Evolutionary conservation across 1,140 invertebrate genomes (phyloP).

Genomic region (Patella vulgata): DNA sequence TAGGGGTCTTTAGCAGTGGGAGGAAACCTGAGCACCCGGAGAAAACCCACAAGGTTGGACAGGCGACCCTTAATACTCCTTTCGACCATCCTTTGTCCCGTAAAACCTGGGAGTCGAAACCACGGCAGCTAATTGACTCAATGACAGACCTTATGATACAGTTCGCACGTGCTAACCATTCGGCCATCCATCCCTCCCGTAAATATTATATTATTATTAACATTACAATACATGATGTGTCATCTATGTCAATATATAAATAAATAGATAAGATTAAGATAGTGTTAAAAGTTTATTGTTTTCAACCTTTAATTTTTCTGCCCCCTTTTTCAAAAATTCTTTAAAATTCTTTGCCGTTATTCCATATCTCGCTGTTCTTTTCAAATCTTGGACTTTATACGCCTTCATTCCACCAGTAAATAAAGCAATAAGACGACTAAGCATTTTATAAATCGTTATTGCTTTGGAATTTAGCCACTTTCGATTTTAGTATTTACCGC

Average conservation of each 20-base stretch:
- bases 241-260: neutral
- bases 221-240: neutral
- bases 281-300: too few species aligned
- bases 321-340: slow-evolving; percentile 53
- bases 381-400: slow-evolving; percentile 54
- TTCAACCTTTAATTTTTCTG: slow-evolving; percentile 47
- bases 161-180: too few species aligned
- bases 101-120: too few species aligned
- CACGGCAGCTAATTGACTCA: too few species aligned
- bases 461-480: slow-evolving; percentile 9
- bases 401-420: slow-evolving; percentile 54
- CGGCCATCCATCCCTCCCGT: too few species aligned
- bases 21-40: too few species aligned
- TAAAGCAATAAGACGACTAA: slow-evolving; percentile 41
- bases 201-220: neutral
- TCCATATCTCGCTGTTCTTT: slow-evolving; percentile 41
- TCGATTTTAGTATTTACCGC: slow-evolving; percentile 3
- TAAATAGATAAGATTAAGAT: neutral
- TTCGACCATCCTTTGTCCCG: neutral
- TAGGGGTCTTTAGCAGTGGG: too few species aligned
- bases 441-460: too few species aligned
- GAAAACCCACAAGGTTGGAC: too few species aligned
- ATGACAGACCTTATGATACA: too few species aligned
- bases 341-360: slow-evolving; percentile 47
- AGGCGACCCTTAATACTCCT: neutral